Evolutionary conservation across 2,113 vertebrate genomes (phyloP).

Genomic region (Mormyrus iriodes): DNA sequence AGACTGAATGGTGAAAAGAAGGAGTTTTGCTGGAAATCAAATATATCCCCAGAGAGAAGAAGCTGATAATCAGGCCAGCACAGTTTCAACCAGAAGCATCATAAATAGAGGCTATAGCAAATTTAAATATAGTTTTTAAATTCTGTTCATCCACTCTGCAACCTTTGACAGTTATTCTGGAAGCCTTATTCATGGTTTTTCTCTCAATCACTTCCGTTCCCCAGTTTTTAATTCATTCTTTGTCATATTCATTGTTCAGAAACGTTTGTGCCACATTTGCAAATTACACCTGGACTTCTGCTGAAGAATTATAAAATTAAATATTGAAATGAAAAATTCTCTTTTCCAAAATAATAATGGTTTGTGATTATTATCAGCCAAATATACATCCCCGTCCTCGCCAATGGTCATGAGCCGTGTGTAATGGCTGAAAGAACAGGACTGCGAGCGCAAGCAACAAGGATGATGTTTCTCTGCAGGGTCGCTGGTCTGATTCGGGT

Average conservation of each 20-base stretch:
- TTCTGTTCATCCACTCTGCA: background rate
- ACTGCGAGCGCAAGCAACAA: background rate
- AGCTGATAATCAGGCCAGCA: background rate
- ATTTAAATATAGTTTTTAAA: background rate
- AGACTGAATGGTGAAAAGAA: background rate
- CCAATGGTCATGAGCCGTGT: background rate
- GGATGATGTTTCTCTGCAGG: background rate
- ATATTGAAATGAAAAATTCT: background rate
- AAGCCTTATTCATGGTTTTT: background rate
- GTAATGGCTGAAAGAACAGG: background rate
- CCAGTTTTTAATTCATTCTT: background rate
- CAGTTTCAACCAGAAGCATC: background rate
- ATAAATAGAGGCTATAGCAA: background rate
- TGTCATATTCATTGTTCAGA: background rate
- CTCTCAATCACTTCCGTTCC: background rate
- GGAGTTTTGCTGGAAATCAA: background rate
- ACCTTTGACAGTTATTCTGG: background rate
- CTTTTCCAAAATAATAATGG: background rate
- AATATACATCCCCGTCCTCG: background rate
- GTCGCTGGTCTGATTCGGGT: background rate
- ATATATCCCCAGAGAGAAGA: background rate
- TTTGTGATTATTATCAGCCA: background rate
- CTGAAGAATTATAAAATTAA: background rate
- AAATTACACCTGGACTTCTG: background rate
- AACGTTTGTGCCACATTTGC: background rate